These are phyloP conservation scores for Phylloscopus whistleri DNA, from an alignment of 2,113 vertebrate species.

Conservation along the genomic window DNA sequence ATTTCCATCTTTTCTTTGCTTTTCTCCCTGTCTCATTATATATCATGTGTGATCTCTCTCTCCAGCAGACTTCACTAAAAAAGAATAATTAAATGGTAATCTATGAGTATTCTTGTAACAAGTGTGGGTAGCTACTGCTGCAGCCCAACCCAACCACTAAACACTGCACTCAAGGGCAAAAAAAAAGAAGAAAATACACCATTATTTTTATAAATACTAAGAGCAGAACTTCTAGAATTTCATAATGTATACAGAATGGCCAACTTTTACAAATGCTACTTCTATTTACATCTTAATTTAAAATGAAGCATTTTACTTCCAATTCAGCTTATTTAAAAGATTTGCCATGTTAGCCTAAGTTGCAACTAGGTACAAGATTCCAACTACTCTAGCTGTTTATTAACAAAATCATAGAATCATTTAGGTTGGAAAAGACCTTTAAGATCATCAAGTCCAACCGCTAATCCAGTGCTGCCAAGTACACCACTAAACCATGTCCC, in stretches of 20 bases:
- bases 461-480: not conserved
- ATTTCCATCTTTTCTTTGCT: not conserved
- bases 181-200: not conserved
- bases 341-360: not conserved
- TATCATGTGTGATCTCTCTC: not conserved
- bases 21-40: not conserved
- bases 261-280: not conserved
- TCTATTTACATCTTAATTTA: not conserved
- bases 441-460: not conserved
- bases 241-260: not conserved
- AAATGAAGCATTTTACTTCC: not conserved
- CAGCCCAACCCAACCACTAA: not conserved
- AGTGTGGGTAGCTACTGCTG: not conserved
- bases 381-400: not conserved
- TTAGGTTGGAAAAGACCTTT: not conserved
- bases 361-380: not conserved
- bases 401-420: not conserved
- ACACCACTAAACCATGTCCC: not conserved
- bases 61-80: not conserved
- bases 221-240: not conserved
- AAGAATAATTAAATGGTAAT: constrained; percentile 25
- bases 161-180: not conserved
- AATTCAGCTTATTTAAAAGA: not conserved
- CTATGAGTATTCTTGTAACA: not conserved
- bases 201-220: not conserved